Evolutionary conservation across 2,888 invertebrate species (phyloP), one percentile per base, ranked within the genome.

Genomic region (Luperina testacea): DNA sequence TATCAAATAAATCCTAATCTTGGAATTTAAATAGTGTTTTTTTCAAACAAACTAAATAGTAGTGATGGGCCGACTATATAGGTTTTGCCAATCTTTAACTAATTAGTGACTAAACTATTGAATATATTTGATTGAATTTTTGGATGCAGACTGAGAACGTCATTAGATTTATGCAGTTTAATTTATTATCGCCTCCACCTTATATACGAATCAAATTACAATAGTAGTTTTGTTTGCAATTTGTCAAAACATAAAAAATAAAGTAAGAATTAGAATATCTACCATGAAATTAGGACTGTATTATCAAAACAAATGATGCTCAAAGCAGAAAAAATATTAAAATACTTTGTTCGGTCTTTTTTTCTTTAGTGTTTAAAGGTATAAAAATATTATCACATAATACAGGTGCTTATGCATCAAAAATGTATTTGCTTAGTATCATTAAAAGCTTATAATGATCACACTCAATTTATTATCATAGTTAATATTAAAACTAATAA

Each of bases 401-500:
- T 17, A 15, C 38, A 17, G 32, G 57, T 42, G 59, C 9, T 53
- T 65, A 61, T 17, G 70, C 42, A 64, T 70, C n/a, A n/a, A 79
- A 59, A 8, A 27, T 65, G 75, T 42, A 72, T 81, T 72, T 51
- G 51, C 64, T 38, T 65, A 51, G 70, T 61, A 65, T 67, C 51
- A 77, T 79, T 80, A 84, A 81, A 87, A 75, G 69, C 63, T n/a
- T 75, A 70, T 68, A 75, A 85, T 72, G 69, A 74, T 77, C 71
- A 73, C 45, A 61, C 53, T 45, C 71, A 80, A 81, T 81, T 68
- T 82, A 84, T 81, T 69, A 65, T 51, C 57, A 68, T 61, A 51
- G 65, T 83, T 81, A 80, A 88, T 75, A 75, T 59, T 80, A 61
- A 70, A 74, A 79, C 72, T 80, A 80, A 80, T 84, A 83, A 80